Evolutionary conservation across 2,797 vertebrate species (phyloP).

Genomic region (Halcyon badia): DNA sequence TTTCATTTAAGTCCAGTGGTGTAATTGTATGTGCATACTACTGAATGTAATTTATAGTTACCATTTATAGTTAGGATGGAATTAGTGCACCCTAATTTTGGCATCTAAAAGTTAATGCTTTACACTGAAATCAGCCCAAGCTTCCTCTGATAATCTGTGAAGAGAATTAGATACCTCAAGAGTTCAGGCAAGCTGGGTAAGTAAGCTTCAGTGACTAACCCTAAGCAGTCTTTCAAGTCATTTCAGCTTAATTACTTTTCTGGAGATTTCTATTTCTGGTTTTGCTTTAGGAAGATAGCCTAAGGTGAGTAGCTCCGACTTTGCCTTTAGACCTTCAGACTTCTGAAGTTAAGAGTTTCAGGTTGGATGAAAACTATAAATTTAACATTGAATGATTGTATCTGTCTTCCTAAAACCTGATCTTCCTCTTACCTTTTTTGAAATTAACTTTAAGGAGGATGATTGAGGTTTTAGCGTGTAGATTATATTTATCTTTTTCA

Average conservation of each 20-base stretch:
- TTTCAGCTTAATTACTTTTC: background rate
- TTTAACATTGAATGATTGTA: background rate
- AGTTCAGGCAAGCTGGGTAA: background rate
- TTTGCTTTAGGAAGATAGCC: background rate
- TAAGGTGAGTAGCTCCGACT: background rate
- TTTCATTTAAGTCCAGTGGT: background rate
- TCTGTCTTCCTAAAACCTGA: background rate
- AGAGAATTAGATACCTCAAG: background rate
- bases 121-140: background rate
- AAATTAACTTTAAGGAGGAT: background rate
- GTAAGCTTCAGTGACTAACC: background rate
- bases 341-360: background rate
- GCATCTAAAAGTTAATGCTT: background rate
- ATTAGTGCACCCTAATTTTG: background rate
- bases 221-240: background rate
- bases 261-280: background rate
- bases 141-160: background rate
- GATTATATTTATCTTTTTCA: background rate
- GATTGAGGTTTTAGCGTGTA: background rate
- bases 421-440: background rate
- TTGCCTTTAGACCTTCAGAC: background rate
- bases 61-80: background rate
- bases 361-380: background rate
- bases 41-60: background rate
- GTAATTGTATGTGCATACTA: background rate